Conservation (phyloP, 92 coral and sea anemone species). For the Zoanthus sansibaricus region DNA sequence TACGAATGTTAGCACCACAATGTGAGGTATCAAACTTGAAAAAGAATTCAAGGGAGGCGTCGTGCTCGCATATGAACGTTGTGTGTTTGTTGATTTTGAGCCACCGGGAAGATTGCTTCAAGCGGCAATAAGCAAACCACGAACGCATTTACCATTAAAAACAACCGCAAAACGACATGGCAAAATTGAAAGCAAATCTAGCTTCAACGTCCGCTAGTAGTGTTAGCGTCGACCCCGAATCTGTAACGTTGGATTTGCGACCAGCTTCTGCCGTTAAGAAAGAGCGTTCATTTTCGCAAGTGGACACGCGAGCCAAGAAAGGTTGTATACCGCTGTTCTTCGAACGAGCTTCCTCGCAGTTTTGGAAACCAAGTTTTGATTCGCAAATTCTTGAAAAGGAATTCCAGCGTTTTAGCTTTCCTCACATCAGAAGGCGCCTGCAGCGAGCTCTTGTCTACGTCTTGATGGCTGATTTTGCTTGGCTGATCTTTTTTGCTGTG, state of each 20-base stretch:
- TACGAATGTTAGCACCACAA: conserved; percentile 8
- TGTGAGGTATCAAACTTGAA: conserved; percentile 40
- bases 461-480: conserved; percentile 77
- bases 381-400: conserved; percentile 95
- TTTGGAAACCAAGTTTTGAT: conserved; percentile 98
- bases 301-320: conserved; percentile 96
- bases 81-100: conserved; percentile 48
- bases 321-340: conserved; percentile 98
- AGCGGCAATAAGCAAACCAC: conserved; percentile 44
- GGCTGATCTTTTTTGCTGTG: conserved; percentile 96
- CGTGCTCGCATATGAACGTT: conserved; percentile 7
- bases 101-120: conserved; percentile 43
- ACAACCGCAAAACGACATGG: conserved; percentile 52
- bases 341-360: conserved; percentile 99
- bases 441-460: conserved; percentile 84
- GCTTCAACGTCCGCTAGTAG: conserved; percentile 40
- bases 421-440: conserved; percentile 89
- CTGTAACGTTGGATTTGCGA: conserved; percentile 72
- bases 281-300: conserved; percentile 98
- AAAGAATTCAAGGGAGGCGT: conserved; percentile 34
- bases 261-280: conserved; percentile 87
- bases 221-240: conserved; percentile 84
- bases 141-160: conserved; percentile 41
- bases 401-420: conserved; percentile 93
- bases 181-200: conserved; percentile 45